Conservation (phyloP, 2,888 invertebrate genomes). For the Dicyrtoma fusca region DNA sequence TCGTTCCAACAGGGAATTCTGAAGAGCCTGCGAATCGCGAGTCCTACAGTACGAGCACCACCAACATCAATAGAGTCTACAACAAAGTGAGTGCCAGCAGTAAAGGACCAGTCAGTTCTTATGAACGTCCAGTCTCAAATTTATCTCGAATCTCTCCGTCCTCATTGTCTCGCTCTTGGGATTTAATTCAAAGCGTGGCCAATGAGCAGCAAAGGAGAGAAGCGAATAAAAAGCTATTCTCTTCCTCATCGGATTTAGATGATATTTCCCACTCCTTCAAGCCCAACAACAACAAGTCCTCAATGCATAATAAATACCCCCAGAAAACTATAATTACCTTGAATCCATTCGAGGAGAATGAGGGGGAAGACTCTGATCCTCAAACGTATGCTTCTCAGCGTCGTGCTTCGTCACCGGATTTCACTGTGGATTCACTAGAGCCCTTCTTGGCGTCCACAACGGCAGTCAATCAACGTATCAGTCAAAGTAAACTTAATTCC, state of each 20-base stretch:
- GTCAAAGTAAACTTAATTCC: neutral
- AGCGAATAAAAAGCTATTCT: conserved; percentile 42
- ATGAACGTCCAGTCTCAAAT: neutral
- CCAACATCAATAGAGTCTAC: conserved; percentile 7
- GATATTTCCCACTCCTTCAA: conserved; percentile 4
- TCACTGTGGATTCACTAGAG: conserved; percentile 34
- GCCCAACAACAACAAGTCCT: neutral
- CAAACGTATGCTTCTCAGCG: neutral
- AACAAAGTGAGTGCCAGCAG: conserved; percentile 4
- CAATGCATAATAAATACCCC: neutral
- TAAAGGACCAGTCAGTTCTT: neutral
- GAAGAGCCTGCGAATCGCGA: conserved; percentile 13
- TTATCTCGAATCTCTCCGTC: conserved; percentile 30
- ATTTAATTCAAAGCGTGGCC: conserved; percentile 46
- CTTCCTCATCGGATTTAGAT: conserved; percentile 37
- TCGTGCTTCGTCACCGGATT: neutral
- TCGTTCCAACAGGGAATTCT: conserved; percentile 7
- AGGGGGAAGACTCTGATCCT: conserved; percentile 7
- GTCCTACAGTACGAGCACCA: neutral
- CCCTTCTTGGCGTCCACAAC: conserved; percentile 12
- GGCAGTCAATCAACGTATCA: neutral
- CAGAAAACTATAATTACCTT: conserved; percentile 22
- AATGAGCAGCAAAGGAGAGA: conserved; percentile 36
- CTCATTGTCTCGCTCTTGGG: conserved; percentile 48
- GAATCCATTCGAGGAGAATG: conserved; percentile 21